These are phyloP conservation scores for Anhinga rufa DNA, from an alignment of 2,113 vertebrate species.

Conservation along the genomic window DNA sequence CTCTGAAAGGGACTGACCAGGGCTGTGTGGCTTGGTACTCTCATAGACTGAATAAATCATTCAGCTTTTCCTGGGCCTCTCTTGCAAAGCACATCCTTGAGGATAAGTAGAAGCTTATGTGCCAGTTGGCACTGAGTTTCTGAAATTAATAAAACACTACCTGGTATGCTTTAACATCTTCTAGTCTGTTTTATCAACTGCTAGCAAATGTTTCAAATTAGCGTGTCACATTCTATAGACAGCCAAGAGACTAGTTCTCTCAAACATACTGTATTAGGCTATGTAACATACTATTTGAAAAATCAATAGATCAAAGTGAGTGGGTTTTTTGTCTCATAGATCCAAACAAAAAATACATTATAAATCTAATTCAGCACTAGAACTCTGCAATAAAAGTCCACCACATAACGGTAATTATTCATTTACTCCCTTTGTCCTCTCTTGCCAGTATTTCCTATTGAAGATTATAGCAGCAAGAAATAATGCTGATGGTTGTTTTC, in stretches of 20 bases:
- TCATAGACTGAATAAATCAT: background rate
- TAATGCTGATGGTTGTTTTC: background rate
- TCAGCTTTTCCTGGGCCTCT: background rate
- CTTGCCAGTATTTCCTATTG: background rate
- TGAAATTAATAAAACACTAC: background rate
- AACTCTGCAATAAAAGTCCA: background rate
- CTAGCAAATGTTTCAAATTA: background rate
- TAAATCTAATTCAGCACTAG: background rate
- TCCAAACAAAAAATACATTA: background rate
- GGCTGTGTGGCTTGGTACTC: background rate
- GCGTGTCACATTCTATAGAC: background rate
- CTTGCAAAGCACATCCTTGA: background rate
- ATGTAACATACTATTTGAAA: background rate
- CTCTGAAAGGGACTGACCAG: background rate
- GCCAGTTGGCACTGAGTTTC: background rate
- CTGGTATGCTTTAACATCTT: background rate
- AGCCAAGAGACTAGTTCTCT: background rate
- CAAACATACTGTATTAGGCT: background rate
- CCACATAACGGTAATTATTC: background rate
- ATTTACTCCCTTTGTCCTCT: background rate
- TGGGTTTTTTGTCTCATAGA: background rate
- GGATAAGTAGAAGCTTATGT: background rate
- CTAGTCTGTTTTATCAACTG: background rate
- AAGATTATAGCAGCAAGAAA: background rate
- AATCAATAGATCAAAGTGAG: constrained; percentile 1